phyloP scores from a whole-genome alignment of 2,113 vertebrate species.

The Raja brachyura region DNA sequence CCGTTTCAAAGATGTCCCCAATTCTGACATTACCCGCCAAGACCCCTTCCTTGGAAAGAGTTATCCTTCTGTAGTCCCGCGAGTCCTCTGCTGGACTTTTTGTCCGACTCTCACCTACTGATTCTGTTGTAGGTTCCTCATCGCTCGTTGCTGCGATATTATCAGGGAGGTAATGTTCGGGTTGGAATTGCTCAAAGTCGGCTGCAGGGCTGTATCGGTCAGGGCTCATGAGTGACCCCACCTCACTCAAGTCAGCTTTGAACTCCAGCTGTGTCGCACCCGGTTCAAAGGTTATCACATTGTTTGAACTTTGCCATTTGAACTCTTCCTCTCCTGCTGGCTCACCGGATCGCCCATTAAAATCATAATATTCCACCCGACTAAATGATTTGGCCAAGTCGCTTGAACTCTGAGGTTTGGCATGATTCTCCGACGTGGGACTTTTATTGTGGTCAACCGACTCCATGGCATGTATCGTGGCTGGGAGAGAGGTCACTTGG shows the following conservation, averaged over 20 bases:
- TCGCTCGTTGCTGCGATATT: background rate
- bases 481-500: background rate
- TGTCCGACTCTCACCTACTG: background rate
- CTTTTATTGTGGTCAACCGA: background rate
- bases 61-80: background rate
- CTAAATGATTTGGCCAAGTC: background rate
- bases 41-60: background rate
- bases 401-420: background rate
- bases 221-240: background rate
- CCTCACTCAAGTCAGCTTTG: background rate
- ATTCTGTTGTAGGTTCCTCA: background rate
- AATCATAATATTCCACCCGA: background rate
- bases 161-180: background rate
- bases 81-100: background rate
- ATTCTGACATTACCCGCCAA: slow-evolving; percentile 45
- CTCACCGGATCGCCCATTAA: background rate
- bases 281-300: background rate
- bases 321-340: background rate
- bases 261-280: background rate
- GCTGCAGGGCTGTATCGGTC: background rate
- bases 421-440: background rate
- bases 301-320: background rate
- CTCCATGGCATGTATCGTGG: background rate
- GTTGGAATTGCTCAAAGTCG: background rate
- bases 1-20: slow-evolving; percentile 76